Conservation (phyloP, 2,113 vertebrate species). For the Petromus typicus region DNA sequence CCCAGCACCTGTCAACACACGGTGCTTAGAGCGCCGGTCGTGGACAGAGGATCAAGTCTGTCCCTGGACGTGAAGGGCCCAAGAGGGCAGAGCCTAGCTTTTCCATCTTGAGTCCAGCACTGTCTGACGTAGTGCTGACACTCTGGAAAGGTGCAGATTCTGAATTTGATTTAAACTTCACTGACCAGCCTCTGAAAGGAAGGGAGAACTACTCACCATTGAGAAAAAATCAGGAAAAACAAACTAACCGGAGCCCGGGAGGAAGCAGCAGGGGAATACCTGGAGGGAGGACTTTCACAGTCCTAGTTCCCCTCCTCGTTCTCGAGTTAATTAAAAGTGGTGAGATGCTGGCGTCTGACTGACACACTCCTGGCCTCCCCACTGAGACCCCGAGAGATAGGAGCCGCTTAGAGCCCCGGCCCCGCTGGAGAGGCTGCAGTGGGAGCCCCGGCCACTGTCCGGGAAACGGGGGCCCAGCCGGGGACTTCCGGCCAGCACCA, state of each 20-base stretch:
- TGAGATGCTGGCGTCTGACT: not conserved
- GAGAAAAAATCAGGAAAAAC: not conserved
- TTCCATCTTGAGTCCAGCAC: not conserved
- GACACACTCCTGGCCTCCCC: not conserved
- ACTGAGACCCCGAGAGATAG: not conserved
- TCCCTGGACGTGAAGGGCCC: no score
- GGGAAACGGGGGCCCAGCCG: accelerated
- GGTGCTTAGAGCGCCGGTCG: accelerated
- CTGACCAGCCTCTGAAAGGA: not conserved
- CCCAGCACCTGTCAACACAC: accelerated
- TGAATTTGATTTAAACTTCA: not conserved
- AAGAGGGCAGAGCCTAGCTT: not conserved
- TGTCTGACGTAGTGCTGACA: not conserved
- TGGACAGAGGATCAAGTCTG: not conserved
- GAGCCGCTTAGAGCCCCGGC: accelerated
- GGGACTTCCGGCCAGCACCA: not conserved
- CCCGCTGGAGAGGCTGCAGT: not conserved
- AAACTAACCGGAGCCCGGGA: not conserved
- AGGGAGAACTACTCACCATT: not conserved
- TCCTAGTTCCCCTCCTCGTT: not conserved
- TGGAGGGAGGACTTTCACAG: constrained; percentile 41
- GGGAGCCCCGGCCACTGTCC: not conserved
- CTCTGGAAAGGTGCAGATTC: not conserved
- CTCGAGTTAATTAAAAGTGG: constrained; percentile 58
- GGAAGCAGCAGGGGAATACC: not conserved